Evolutionary conservation across 23 tunicate species (phyloP).

Genomic region (Trididemnum miniatum): DNA sequence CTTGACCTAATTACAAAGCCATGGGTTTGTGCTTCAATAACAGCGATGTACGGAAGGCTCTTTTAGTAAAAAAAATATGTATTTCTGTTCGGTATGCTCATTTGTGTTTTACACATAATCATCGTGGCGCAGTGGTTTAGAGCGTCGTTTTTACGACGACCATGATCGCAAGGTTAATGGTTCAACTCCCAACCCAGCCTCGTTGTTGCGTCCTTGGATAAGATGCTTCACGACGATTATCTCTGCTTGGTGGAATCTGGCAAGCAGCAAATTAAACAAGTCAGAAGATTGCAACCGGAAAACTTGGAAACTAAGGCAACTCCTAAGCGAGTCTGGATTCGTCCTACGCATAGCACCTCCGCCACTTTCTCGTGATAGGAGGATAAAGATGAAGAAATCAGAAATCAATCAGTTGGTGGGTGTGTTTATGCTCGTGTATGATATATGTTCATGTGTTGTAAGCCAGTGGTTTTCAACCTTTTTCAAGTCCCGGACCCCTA

Average conservation of each 20-base stretch:
- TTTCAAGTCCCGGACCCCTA: too few species aligned
- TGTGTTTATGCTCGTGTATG: too few species aligned
- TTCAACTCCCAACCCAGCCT: background rate
- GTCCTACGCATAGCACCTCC: background rate
- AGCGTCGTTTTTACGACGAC: background rate
- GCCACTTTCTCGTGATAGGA: background rate
- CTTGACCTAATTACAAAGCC: too few species aligned
- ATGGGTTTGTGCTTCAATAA: too few species aligned
- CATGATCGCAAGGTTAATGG: background rate
- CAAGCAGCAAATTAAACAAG: background rate
- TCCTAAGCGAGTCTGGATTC: background rate
- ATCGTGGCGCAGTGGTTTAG: background rate
- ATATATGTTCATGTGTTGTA: too few species aligned
- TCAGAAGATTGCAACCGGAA: background rate
- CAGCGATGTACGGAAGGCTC: too few species aligned
- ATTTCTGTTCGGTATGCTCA: too few species aligned
- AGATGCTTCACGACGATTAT: background rate
- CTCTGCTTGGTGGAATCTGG: background rate
- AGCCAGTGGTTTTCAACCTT: too few species aligned
- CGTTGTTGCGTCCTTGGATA: background rate
- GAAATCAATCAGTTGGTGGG: too few species aligned
- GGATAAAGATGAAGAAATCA: background rate
- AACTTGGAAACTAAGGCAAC: background rate
- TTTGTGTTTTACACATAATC: too few species aligned
- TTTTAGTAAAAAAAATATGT: too few species aligned